Conservation (phyloP, 1,140 invertebrate genomes). For the Ostrea edulis region DNA sequence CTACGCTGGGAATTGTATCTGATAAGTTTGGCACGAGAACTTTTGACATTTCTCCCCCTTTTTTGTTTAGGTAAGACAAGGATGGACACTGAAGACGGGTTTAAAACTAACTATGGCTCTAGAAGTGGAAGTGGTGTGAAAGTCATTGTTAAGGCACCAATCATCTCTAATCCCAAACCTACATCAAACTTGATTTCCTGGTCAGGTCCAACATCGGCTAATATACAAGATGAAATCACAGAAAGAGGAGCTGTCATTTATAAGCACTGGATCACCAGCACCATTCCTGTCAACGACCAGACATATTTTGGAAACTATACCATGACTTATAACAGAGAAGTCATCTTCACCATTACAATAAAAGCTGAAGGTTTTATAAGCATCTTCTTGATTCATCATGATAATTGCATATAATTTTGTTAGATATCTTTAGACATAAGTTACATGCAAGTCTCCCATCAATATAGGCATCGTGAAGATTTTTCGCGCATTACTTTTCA, state of each 20-base stretch:
- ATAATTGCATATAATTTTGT: too few relatives aligned
- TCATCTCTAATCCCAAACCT: not conserved
- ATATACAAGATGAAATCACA: not conserved
- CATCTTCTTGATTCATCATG: too few relatives aligned
- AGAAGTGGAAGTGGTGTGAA: not conserved
- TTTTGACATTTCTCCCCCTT: too few relatives aligned
- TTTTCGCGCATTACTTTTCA: too few relatives aligned
- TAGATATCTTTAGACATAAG: too few relatives aligned
- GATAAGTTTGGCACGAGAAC: too few relatives aligned
- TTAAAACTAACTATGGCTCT: not conserved
- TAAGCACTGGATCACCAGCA: not conserved
- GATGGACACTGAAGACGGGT: too few relatives aligned
- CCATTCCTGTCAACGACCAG: not conserved
- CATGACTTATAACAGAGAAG: not conserved
- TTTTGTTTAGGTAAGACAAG: too few relatives aligned
- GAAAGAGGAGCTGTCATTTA: not conserved
- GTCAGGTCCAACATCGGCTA: not conserved
- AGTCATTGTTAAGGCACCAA: not conserved
- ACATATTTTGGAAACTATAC: not conserved
- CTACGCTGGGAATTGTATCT: too few relatives aligned
- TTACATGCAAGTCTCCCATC: too few relatives aligned
- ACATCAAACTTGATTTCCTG: not conserved
- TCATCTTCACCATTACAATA: not conserved
- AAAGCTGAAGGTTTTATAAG: not conserved
- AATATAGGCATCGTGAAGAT: too few relatives aligned